Conservation (phyloP, 2,888 invertebrate species). For the Drosophila vallismaia region DNA sequence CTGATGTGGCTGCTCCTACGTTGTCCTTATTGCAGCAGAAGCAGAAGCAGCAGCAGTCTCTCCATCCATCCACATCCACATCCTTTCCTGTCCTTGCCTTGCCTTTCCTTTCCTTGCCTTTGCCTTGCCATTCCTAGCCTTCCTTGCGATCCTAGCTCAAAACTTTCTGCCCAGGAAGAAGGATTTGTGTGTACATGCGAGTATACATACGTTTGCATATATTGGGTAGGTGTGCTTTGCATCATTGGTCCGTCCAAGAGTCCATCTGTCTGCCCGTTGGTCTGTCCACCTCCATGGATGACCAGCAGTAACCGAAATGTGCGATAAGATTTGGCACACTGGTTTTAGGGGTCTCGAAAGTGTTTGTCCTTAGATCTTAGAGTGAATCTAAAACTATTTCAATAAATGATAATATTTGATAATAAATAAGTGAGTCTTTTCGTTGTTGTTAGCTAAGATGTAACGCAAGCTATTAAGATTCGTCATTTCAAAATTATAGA, state of each 20-base stretch:
- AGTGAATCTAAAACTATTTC: too few species aligned
- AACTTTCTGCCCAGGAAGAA: constrained; percentile 55
- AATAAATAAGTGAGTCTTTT: too few species aligned
- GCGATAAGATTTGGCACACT: constrained; percentile 48
- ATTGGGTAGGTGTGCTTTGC: constrained; percentile 47
- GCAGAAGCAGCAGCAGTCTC: background rate
- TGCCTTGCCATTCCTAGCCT: constrained; percentile 35
- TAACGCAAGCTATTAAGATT: too few species aligned
- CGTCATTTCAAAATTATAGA: too few species aligned
- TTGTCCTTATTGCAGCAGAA: constrained; percentile 46
- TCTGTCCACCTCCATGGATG: constrained; percentile 46
- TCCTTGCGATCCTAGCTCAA: constrained; percentile 47
- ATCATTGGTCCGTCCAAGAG: constrained; percentile 45
- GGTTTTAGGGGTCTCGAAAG: background rate
- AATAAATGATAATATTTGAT: background rate
- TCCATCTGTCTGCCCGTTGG: background rate
- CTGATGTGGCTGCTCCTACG: constrained; percentile 50
- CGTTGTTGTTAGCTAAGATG: too few species aligned
- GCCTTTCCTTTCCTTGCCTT: constrained; percentile 17
- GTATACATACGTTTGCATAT: constrained; percentile 35
- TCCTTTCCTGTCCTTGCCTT: background rate
- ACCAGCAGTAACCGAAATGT: constrained; percentile 47
- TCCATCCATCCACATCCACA: background rate
- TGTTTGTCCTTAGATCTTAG: background rate
- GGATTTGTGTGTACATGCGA: constrained; percentile 23